Conservation (phyloP, 1,140 invertebrate species). For the Eubasilissa regina region DNA sequence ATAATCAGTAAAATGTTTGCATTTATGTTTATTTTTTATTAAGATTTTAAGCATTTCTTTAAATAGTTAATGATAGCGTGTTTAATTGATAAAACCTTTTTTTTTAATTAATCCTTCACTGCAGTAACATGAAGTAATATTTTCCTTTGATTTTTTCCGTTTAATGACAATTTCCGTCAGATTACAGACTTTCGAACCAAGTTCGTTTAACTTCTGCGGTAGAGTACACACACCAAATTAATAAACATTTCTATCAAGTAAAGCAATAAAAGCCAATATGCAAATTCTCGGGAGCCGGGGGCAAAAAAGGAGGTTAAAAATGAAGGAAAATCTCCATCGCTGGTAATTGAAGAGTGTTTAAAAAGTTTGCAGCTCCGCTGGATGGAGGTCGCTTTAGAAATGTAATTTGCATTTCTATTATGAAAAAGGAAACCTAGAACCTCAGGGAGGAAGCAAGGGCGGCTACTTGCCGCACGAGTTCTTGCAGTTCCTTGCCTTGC, state of each 20-base stretch:
- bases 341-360: constrained; percentile 61
- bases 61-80: too few species aligned
- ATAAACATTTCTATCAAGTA: constrained; percentile 58
- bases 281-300: constrained; percentile 51
- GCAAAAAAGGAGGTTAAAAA: constrained; percentile 51
- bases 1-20: too few species aligned
- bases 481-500: too few species aligned
- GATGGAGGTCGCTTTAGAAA: constrained; percentile 55
- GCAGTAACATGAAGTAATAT: background rate
- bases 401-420: constrained; percentile 61
- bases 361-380: constrained; percentile 58
- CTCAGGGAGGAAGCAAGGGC: background rate
- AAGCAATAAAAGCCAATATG: constrained; percentile 58
- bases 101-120: too few species aligned
- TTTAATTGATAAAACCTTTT: too few species aligned
- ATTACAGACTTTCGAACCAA: constrained; percentile 11
- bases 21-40: too few species aligned
- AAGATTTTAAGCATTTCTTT: too few species aligned
- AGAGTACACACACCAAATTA: constrained; percentile 50
- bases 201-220: constrained; percentile 46
- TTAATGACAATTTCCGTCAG: constrained; percentile 14
- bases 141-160: too few species aligned
- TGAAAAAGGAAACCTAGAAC: constrained; percentile 43
- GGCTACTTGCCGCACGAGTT: background rate
- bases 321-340: constrained; percentile 58